Evolutionary conservation across 2,888 invertebrate genomes (phyloP).

Genomic region (Melieria crassipennis): DNA sequence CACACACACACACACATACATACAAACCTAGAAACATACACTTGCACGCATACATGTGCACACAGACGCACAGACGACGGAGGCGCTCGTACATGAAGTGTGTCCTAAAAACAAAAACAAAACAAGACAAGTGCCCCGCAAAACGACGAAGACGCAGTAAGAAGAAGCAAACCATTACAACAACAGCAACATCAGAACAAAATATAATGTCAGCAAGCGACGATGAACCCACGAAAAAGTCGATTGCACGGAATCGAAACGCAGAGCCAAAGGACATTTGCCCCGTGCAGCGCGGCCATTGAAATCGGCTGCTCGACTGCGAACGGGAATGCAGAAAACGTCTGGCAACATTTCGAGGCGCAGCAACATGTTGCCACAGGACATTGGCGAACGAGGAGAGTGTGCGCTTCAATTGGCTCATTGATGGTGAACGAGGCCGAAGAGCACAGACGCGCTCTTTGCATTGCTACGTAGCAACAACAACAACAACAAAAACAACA

Average conservation of each 20-base stretch:
- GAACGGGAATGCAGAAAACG: not conserved
- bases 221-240: not conserved
- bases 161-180: no score
- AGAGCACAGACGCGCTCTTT: no score
- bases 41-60: slow-evolving; percentile 2
- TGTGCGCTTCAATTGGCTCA: not conserved
- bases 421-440: no score
- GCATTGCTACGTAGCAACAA: no score
- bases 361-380: not conserved
- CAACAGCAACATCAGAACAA: no score
- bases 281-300: slow-evolving; percentile 21
- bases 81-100: no score
- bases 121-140: no score
- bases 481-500: not conserved
- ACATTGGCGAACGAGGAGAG: not conserved
- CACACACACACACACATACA: not conserved
- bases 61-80: slow-evolving; percentile 2
- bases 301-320: not conserved
- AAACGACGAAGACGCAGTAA: no score
- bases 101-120: no score
- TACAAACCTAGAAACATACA: not conserved
- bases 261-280: slow-evolving; percentile 35
- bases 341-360: slow-evolving; percentile 11
- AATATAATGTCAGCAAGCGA: no score
- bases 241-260: slow-evolving; percentile 17